These are phyloP conservation scores for Edolisoma coerulescens DNA, from an alignment of 2,113 vertebrate genomes.

Conservation along the genomic window DNA sequence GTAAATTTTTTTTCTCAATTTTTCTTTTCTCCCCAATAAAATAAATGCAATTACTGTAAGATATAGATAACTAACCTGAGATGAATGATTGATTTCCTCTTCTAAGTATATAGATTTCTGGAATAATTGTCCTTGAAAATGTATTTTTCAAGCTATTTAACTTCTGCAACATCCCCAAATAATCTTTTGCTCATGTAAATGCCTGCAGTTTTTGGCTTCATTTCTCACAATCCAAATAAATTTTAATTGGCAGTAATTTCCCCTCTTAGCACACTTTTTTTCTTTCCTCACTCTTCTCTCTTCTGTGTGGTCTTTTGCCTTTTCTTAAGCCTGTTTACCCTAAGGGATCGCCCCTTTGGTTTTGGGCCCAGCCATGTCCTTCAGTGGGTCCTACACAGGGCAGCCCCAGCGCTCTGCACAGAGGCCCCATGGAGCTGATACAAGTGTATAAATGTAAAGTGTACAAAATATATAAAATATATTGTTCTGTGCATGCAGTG, in stretches of 20 bases:
- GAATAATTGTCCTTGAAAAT: neutral
- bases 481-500: neutral
- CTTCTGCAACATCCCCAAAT: neutral
- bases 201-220: neutral
- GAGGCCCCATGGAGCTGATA: fast-evolving
- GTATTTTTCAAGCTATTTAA: neutral
- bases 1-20: neutral
- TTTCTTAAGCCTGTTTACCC: neutral
- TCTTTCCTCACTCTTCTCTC: neutral
- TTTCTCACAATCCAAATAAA: neutral
- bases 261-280: neutral
- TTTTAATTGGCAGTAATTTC: neutral
- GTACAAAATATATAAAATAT: neutral
- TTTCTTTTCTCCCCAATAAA: neutral
- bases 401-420: fast-evolving
- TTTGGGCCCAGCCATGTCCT: neutral
- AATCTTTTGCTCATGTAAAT: neutral
- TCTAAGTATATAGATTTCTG: neutral
- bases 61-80: neutral
- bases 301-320: fast-evolving
- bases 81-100: neutral
- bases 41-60: neutral
- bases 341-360: fast-evolving
- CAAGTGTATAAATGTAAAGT: neutral
- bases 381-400: neutral